Evolutionary conservation across 2,113 vertebrate species (phyloP), one percentile per base, ranked within the genome.

Genomic region (Sylvilagus bachmani): DNA sequence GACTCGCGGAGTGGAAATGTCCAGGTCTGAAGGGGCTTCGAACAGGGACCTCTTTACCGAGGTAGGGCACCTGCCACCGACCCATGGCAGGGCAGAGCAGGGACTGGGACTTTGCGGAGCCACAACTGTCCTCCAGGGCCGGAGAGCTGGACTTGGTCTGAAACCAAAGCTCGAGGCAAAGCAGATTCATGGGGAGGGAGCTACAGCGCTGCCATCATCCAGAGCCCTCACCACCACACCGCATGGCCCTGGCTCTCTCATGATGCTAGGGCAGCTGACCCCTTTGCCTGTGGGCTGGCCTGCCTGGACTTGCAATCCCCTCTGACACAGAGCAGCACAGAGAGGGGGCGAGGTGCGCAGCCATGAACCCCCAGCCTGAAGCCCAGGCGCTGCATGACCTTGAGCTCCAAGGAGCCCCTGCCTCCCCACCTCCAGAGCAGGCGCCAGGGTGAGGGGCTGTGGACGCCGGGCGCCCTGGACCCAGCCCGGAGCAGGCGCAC

Each of bases 1-100:
- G 29, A 53, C 31, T 79, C 53, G 31, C 22, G 44, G 44, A 44
- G 44, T 44, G 2, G 38, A 53, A 55, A 61, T 36, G 66, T 49
- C 51, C 29, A 5, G 13, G 3, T 27, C 53, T 12, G 22, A 82
- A 92, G 71, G 14, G 6, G 3, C 44, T 84, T 69, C 55, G 61
- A 74, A 53, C 14, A 16, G 69, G 8, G 29, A n/a, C n/a, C n/a
- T n/a, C n/a, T n/a, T n/a, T n/a, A 24, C 12, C 21, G 61, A 80
- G 24, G 11, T 6, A 44, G 79, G 17, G 2, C 24, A 14, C 3
- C 36, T 0, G 3, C 8, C 36, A 1, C 0, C 14, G 1, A 33
- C 19, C 22, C 61, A 53, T 51, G 61, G 4, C 22, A 36, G 51
- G 13, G 58, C 29, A 66, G 29, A 36, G 13, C 5, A 2, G 27